phyloP scores from a whole-genome alignment of 2,113 vertebrate genomes.

The Protobothrops mucrosquamatus region DNA sequence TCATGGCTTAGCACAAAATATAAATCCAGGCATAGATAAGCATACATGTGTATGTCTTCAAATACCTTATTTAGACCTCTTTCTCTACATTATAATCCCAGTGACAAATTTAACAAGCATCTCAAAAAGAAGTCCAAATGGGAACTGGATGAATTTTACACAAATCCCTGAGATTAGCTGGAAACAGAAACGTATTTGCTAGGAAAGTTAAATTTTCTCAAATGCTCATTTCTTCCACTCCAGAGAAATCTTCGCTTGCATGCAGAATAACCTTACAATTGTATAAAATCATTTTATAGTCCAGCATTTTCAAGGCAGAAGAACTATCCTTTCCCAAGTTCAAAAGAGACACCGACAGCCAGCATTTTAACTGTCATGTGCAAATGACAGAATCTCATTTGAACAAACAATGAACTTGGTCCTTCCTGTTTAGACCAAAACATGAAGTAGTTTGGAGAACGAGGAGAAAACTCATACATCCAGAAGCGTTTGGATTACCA shows the following conservation, averaged over 20 bases:
- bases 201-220: constrained; percentile 8
- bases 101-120: constrained; percentile 54
- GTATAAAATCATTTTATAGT: background rate
- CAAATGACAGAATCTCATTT: background rate
- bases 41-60: too few relatives aligned
- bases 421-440: background rate
- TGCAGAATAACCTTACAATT: background rate
- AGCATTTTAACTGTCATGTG: background rate
- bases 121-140: constrained; percentile 1
- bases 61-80: constrained; percentile 64
- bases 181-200: constrained; percentile 23
- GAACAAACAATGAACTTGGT: too few relatives aligned
- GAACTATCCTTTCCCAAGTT: background rate
- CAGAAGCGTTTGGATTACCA: background rate
- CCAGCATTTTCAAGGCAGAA: background rate
- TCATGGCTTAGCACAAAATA: background rate
- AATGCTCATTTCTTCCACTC: constrained; percentile 1
- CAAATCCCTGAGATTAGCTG: constrained; percentile 34
- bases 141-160: constrained; percentile 35
- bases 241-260: background rate
- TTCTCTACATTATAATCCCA: constrained; percentile 41
- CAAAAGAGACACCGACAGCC: background rate
- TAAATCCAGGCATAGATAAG: background rate
- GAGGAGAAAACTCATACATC: background rate
- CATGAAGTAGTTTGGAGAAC: background rate